phyloP scores from a whole-genome alignment of 2,888 invertebrate species.

The Himalopsyche anomala region DNA sequence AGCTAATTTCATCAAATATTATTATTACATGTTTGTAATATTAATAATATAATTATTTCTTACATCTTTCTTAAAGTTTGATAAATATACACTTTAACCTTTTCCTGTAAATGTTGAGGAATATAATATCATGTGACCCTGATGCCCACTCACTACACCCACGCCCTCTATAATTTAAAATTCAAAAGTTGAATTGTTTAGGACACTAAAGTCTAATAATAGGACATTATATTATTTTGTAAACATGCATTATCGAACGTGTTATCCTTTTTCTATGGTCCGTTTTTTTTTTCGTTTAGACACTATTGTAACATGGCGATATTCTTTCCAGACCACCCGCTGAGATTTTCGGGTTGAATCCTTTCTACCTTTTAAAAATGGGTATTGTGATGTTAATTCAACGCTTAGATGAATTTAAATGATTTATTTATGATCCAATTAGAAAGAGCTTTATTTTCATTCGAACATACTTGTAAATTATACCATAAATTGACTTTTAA shows the following conservation, averaged over 20 bases:
- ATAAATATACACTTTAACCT: too few species aligned
- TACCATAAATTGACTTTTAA: neutral
- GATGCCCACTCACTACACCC: neutral
- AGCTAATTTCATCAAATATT: too few species aligned
- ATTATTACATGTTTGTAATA: too few species aligned
- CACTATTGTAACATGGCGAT: constrained; percentile 14
- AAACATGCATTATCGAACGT: constrained; percentile 64
- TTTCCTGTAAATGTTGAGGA: too few species aligned
- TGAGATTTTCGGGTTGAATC: constrained; percentile 34
- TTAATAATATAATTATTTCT: too few species aligned
- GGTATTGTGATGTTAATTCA: constrained; percentile 39
- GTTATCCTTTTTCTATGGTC: constrained; percentile 51
- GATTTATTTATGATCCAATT: constrained; percentile 36
- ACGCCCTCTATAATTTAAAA: neutral
- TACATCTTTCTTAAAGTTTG: too few species aligned
- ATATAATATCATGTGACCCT: neutral
- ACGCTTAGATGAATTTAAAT: constrained; percentile 19
- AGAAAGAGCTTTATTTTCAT: constrained; percentile 31
- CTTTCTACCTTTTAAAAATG: neutral
- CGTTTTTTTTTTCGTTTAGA: constrained; percentile 44
- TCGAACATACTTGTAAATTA: neutral
- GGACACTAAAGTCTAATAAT: constrained; percentile 51
- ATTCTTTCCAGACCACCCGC: constrained; percentile 6
- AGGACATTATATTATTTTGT: constrained; percentile 57
- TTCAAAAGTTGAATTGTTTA: constrained; percentile 11